A percentile compares a stretch with the other conserved stretches of the same genome.
Conservation (phyloP, 2,113 vertebrate genomes). For the Clinocottus analis region DNA sequence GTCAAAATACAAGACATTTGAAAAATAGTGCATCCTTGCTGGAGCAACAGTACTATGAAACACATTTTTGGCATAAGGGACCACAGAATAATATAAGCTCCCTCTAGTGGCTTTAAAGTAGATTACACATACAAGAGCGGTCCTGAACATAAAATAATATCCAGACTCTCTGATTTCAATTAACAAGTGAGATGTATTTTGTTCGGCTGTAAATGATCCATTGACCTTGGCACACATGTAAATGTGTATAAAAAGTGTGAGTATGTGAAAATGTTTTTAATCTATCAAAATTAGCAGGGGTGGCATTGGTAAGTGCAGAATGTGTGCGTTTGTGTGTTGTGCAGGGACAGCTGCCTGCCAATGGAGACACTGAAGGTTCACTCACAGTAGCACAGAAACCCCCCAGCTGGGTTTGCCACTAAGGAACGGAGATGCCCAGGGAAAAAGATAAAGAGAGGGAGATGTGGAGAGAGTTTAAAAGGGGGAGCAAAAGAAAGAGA, state of each 20-base stretch:
- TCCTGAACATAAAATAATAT: constrained; percentile 9
- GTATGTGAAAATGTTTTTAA: constrained; percentile 6
- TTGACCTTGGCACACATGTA: constrained; percentile 15
- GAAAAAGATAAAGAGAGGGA: constrained; percentile 73
- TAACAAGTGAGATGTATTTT: neutral
- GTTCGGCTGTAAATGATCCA: constrained; percentile 1
- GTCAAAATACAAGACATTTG: constrained; percentile 29
- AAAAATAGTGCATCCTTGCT: constrained; percentile 23
- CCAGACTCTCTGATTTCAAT: neutral
- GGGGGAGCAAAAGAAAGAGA: constrained; percentile 50
- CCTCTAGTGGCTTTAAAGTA: constrained; percentile 80
- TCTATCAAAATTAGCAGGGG: constrained; percentile 25
- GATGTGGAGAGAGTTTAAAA: constrained; percentile 66
- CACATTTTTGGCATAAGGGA: constrained; percentile 10
- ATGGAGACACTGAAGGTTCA: constrained; percentile 76
- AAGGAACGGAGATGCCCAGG: constrained; percentile 80
- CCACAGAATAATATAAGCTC: constrained; percentile 75
- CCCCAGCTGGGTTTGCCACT: constrained; percentile 77
- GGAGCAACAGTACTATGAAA: constrained; percentile 24
- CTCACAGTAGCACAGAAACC: constrained; percentile 75
- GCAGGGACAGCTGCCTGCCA: constrained; percentile 50
- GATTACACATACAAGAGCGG: constrained; percentile 30
- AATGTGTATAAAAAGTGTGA: constrained; percentile 13
- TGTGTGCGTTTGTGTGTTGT: constrained; percentile 35
- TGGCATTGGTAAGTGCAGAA: constrained; percentile 10